Evolutionary conservation across 2,888 invertebrate genomes (phyloP).

Genomic region (Micoletzkya japonica): DNA sequence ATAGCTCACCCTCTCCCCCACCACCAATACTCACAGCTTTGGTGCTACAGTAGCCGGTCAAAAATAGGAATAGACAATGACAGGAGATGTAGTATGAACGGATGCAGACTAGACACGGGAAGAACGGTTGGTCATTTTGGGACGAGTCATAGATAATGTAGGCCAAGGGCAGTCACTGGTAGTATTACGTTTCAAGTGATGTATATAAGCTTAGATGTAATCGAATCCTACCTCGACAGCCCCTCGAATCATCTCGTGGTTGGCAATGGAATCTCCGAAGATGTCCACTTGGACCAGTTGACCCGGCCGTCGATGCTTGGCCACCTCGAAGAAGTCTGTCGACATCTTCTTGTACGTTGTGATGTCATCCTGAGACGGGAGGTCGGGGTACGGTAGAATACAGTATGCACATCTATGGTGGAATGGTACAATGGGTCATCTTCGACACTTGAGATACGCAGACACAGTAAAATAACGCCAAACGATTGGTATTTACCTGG

Average conservation of each 20-base stretch:
- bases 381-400: too few species aligned
- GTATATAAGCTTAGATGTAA: not conserved
- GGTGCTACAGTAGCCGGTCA: too few species aligned
- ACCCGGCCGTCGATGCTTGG: conserved; percentile 31
- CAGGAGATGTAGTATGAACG: too few species aligned
- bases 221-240: conserved; percentile 51
- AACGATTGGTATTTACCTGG: conserved; percentile 28
- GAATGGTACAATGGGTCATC: too few species aligned
- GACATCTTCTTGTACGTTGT: conserved; percentile 32
- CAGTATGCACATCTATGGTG: too few species aligned
- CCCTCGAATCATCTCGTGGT: conserved; percentile 61
- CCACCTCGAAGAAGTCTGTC: conserved; percentile 47
- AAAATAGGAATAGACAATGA: too few species aligned
- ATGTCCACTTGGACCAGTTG: conserved; percentile 50
- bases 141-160: not conserved
- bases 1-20: too few species aligned
- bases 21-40: too few species aligned
- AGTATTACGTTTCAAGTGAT: not conserved
- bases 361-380: conserved; percentile 25
- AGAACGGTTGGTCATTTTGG: not conserved
- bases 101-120: too few species aligned
- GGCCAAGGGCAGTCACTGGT: not conserved
- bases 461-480: not conserved
- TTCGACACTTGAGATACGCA: too few species aligned
- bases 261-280: conserved; percentile 60